phyloP scores from a whole-genome alignment of 2,113 vertebrate genomes.

The Naja naja region DNA sequence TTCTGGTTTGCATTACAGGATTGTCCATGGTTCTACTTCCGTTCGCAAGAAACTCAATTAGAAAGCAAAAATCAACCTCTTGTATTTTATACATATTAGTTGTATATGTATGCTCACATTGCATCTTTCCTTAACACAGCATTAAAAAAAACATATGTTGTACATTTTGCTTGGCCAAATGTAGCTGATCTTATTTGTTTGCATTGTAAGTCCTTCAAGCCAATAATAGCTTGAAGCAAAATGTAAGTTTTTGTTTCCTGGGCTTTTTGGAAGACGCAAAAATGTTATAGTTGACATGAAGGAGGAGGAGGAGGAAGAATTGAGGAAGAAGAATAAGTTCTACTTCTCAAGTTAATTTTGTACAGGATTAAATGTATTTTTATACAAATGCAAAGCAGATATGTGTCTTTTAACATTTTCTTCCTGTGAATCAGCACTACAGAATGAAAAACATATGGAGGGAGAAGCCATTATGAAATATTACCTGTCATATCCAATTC shows the following conservation, averaged over 20 bases:
- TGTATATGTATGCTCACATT: conserved; percentile 21
- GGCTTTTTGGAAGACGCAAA: neutral
- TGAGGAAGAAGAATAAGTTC: neutral
- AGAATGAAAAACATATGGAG: conserved; percentile 61
- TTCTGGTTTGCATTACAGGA: neutral
- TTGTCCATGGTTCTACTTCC: neutral
- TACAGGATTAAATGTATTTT: conserved; percentile 54
- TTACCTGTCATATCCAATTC: conserved; percentile 69
- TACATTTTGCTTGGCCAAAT: conserved; percentile 25
- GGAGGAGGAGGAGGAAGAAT: too few species aligned
- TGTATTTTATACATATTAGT: neutral
- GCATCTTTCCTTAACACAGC: neutral
- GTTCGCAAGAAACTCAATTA: neutral
- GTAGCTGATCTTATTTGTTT: conserved; percentile 12
- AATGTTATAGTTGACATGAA: too few species aligned
- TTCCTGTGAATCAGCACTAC: conserved; percentile 16
- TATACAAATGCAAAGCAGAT: conserved; percentile 52
- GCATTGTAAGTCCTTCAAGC: conserved; percentile 11
- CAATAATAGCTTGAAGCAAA: conserved; percentile 10
- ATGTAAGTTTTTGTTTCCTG: neutral
- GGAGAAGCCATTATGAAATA: conserved; percentile 72
- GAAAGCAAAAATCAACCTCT: neutral
- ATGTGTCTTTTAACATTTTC: conserved; percentile 44
- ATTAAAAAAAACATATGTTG: conserved; percentile 15
- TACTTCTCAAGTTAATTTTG: conserved; percentile 27